These are phyloP conservation scores for Leptodactylus fuscus DNA, from an alignment of 2,113 vertebrate species.

Conservation along the genomic window DNA sequence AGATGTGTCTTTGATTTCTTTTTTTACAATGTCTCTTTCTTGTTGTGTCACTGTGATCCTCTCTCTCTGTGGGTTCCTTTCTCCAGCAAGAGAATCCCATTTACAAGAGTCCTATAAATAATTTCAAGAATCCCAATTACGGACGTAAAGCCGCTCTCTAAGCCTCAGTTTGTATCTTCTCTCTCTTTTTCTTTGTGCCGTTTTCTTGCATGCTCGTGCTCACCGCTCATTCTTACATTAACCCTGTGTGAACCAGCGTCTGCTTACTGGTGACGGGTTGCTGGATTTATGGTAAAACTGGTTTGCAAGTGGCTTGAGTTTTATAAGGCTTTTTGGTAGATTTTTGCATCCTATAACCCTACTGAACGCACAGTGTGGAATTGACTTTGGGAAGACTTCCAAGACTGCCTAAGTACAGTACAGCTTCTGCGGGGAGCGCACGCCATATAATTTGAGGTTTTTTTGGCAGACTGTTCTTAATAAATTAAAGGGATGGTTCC, in stretches of 20 bases:
- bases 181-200: constrained; percentile 71
- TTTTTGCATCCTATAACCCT: not conserved
- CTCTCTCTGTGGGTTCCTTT: constrained; percentile 56
- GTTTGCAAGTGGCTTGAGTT: not conserved
- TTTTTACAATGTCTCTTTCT: not conserved
- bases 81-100: constrained; percentile 98
- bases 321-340: not conserved
- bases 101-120: constrained; percentile 99
- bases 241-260: not conserved
- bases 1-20: too few species aligned
- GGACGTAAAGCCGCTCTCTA: constrained; percentile 95
- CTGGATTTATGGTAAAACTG: not conserved
- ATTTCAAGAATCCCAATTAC: constrained; percentile 99
- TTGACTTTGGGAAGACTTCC: not conserved
- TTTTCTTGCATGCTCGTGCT: constrained; percentile 69
- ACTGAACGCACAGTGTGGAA: not conserved
- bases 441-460: too few species aligned
- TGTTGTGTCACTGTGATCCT: constrained; percentile 16
- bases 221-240: not conserved
- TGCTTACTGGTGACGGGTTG: not conserved
- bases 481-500: not conserved
- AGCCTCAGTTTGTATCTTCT: constrained; percentile 90
- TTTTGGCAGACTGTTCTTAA: too few species aligned
- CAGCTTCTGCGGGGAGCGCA: too few species aligned
- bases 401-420: not conserved